Base-by-base conservation (phyloP, 2,797 vertebrate species). In the Scomberomorus guttatus region DNA sequence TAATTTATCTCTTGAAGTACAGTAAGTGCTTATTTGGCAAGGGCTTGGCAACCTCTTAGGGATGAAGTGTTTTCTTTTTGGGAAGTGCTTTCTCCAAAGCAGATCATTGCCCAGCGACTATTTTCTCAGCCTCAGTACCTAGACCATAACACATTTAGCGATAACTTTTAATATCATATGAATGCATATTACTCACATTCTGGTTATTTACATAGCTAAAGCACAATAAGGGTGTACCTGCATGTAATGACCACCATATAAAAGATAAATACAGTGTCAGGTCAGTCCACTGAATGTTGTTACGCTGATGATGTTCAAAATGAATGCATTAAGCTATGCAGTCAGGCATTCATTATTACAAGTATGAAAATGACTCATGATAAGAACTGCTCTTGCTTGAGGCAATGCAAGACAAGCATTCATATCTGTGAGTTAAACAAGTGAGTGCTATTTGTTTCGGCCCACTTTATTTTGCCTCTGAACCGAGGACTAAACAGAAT, bases 1-100 rank as follows among this genome's bases (percentile, higher is more conserved):
- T 81, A 74, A 81, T 91, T 90, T 88, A 90, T 93, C 89, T 85
- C 84, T 80, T 77, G 52, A 63, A 87, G 80, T 83, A 84, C 86
- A 85, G 89, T 93, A 91, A 94, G 93, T 94, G 93, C 90, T 93
- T 92, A 93, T 93, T 93, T 95, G 94, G 93, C 92, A 93, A 84
- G 72, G 81, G 81, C 78, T 67, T 68, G 80, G 76, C 75, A 84
- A 77, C 72, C 81, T 88, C 79, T 90, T 83, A 83, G 66, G 65
- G 71, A 90, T 82, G 79, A 90, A 87, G 84, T 83, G 75, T 81
- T 89, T 86, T 79, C 76, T 85, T 92, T 85, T 85, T 67, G 81
- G 77, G 55, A 87, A 90, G 80, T 79, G 77, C 89, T 91, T 87
- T 85, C 79, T 88, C 64, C 46, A 44, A 72, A 87, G 80, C 56